Evolutionary conservation across 2,113 vertebrate species (phyloP).

Genomic region (human): DNA sequence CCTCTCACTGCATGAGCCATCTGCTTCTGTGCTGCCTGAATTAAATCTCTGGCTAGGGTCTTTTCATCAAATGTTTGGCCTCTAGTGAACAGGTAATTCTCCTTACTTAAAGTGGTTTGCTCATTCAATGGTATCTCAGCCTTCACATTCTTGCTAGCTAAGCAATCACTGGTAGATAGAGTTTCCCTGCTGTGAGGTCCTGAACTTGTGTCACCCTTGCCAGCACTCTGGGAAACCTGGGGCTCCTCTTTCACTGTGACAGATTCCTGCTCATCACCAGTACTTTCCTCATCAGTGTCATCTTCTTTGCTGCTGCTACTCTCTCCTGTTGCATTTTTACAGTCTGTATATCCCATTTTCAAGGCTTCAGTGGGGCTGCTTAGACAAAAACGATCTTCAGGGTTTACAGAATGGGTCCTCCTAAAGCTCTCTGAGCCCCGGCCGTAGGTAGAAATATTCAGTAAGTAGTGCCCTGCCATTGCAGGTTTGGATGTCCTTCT

Average conservation of each 20-base stretch:
- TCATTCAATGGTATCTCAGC: conserved; percentile 72
- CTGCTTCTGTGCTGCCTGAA: conserved; percentile 86
- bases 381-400: conserved; percentile 72
- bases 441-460: conserved; percentile 97
- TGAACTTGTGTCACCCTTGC: conserved; percentile 43
- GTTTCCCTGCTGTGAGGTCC: rapidly evolving
- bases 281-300: conserved; percentile 76
- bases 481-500: conserved; percentile 93
- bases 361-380: conserved; percentile 78
- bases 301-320: conserved; percentile 77
- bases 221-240: conserved; percentile 14
- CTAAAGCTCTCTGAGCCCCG: conserved; percentile 91
- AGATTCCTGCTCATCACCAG: conserved; percentile 71
- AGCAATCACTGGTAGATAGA: background rate
- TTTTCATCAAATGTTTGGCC: conserved; percentile 66
- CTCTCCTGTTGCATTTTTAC: conserved; percentile 66
- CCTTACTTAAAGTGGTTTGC: conserved; percentile 76
- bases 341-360: conserved; percentile 82
- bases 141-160: conserved; percentile 75
- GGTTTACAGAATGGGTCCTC: conserved; percentile 82
- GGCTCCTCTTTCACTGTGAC: conserved; percentile 80
- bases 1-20: conserved; percentile 84
- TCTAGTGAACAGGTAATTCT: conserved; percentile 56
- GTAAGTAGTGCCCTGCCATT: conserved; percentile 97
- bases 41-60: conserved; percentile 86